A percentile compares a stretch with the other conserved stretches of the same genome.
Evolutionary conservation across 2,113 vertebrate species (phyloP).

Genomic region (Sus scrofa): T2T-Sscrofa CM000827.6:65152001-65152500

Average conservation of each 20-base stretch:
- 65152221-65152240: background rate
- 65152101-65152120: conserved; percentile 60
- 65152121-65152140: conserved; percentile 12
- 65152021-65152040: background rate
- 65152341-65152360: background rate
- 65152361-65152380: background rate
- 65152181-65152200: conserved; percentile 20
- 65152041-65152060: conserved; percentile 49
- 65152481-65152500: background rate
- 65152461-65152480: background rate
- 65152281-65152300: background rate
- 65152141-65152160: conserved; percentile 63
- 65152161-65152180: background rate
- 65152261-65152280: background rate
- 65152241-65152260: background rate
- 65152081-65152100: conserved; percentile 58
- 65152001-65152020: conserved; percentile 34
- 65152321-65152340: background rate
- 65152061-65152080: conserved; percentile 67
- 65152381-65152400: background rate
- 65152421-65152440: background rate
- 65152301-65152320: background rate
- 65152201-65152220: background rate
- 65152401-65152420: background rate
- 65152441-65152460: background rate